These are phyloP conservation scores for Tanaodytes sp. DNA, from an alignment of 2,888 invertebrate species.

Conservation along the genomic window DNA sequence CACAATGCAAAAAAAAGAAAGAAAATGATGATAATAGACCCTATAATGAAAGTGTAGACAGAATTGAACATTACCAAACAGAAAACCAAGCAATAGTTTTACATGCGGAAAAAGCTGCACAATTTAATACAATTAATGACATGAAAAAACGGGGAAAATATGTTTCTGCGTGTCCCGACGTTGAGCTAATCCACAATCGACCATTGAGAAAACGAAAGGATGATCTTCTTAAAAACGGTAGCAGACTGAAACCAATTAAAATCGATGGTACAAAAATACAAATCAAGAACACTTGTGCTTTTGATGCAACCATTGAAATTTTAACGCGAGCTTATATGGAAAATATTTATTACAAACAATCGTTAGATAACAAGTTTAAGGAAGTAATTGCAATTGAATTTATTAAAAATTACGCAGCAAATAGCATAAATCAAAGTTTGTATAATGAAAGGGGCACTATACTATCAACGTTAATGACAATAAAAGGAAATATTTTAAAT, in stretches of 20 bases:
- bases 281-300: conserved; percentile 19
- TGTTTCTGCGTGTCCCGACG: conserved; percentile 16
- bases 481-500: background rate
- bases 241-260: background rate
- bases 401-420: background rate
- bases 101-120: background rate
- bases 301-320: conserved; percentile 21
- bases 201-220: conserved; percentile 4
- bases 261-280: background rate
- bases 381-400: background rate
- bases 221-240: conserved; percentile 19
- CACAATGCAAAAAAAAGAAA: background rate
- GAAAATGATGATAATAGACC: background rate
- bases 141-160: conserved; percentile 14
- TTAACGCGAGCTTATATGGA: conserved; percentile 8
- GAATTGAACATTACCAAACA: too few species aligned
- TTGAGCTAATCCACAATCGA: conserved; percentile 14
- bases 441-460: background rate
- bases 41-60: too few species aligned
- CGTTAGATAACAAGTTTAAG: background rate
- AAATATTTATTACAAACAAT: conserved; percentile 1
- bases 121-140: background rate
- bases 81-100: too few species aligned
- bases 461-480: background rate
- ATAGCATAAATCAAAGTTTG: background rate